Evolutionary conservation across 2,888 invertebrate genomes (phyloP).

Genomic region (Beris chalybata): DNA sequence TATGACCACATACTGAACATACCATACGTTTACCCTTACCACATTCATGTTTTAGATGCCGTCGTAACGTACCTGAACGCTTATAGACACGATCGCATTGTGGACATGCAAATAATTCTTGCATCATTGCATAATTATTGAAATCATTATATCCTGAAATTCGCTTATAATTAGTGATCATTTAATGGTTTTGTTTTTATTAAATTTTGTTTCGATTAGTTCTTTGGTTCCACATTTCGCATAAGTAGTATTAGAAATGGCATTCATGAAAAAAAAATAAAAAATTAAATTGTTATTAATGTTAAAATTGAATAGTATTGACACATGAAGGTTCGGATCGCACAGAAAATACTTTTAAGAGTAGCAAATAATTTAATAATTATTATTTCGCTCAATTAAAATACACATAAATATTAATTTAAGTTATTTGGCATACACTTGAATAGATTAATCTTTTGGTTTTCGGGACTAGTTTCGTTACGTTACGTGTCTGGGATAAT

Average conservation of each 20-base stretch:
- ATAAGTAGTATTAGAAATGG: background rate
- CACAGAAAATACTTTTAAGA: slow-evolving; percentile 1
- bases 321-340: background rate
- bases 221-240: background rate
- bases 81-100: slow-evolving; percentile 61
- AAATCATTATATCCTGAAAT: slow-evolving; percentile 42
- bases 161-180: slow-evolving; percentile 39
- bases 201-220: slow-evolving; percentile 3
- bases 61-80: slow-evolving; percentile 59
- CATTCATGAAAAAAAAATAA: slow-evolving; percentile 5
- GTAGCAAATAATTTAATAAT: slow-evolving; percentile 8
- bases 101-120: slow-evolving; percentile 53
- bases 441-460: slow-evolving; percentile 12
- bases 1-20: slow-evolving; percentile 60
- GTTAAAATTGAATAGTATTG: background rate
- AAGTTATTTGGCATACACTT: slow-evolving; percentile 6
- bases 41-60: slow-evolving; percentile 61
- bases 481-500: background rate
- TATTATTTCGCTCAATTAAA: background rate
- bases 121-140: slow-evolving; percentile 37
- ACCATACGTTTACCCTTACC: slow-evolving; percentile 58
- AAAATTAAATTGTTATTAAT: slow-evolving; percentile 6
- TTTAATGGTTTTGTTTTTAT: background rate
- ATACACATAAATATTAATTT: too few relatives aligned
- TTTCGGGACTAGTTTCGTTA: slow-evolving; percentile 23